Evolutionary conservation across 2,797 vertebrate species (phyloP).

Genomic region (Spatula versicolor): DNA sequence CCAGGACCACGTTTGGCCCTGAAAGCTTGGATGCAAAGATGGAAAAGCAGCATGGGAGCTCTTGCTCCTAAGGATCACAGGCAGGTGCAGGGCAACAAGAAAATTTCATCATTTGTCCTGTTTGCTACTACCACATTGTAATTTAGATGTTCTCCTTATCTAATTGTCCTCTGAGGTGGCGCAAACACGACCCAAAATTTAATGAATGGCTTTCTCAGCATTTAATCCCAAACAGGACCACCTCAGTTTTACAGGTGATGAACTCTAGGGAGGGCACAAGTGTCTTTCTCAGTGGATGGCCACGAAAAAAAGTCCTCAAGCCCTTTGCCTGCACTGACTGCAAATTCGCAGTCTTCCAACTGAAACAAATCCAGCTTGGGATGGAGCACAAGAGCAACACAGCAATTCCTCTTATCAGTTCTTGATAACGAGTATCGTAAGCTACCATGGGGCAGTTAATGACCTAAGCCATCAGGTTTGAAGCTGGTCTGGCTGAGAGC

Average conservation of each 20-base stretch:
- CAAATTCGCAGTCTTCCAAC: neutral
- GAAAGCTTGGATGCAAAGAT: neutral
- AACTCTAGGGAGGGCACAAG: neutral
- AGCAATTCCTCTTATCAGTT: neutral
- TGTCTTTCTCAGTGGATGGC: neutral
- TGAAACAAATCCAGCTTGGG: neutral
- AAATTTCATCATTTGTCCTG: neutral
- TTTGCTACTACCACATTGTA: neutral
- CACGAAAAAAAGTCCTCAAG: neutral
- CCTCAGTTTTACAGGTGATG: neutral
- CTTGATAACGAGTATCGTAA: neutral
- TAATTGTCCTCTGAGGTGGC: neutral
- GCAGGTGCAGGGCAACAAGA: neutral
- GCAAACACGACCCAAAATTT: neutral
- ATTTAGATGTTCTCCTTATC: neutral
- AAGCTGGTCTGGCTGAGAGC: neutral
- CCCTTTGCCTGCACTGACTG: neutral
- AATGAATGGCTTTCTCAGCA: neutral
- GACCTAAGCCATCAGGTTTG: neutral
- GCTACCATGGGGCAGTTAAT: neutral
- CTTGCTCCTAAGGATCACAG: neutral
- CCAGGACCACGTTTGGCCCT: neutral
- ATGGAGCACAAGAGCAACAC: neutral
- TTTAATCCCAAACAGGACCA: neutral
- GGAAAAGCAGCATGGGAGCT: neutral